A percentile compares a stretch with the other conserved stretches of the same genome.
phyloP scores from a whole-genome alignment of 1,140 invertebrate genomes.

The Saxidomus purpurata region DNA sequence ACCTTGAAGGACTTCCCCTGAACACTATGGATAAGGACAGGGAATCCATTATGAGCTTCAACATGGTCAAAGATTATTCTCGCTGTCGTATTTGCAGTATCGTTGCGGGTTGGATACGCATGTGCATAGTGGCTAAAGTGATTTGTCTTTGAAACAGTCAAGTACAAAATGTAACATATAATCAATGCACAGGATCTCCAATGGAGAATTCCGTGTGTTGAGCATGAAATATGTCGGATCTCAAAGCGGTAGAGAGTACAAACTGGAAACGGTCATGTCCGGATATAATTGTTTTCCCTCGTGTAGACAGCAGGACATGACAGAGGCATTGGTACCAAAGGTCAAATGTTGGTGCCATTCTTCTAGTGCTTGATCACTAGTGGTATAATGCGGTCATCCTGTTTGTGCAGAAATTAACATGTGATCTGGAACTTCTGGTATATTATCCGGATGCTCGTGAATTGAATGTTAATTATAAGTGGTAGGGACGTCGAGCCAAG shows the following conservation, averaged over 20 bases:
- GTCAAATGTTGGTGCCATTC: background rate
- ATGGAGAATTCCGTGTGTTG: conserved; percentile 47
- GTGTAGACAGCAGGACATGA: background rate
- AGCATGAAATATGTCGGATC: background rate
- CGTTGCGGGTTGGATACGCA: background rate
- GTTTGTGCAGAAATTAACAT: background rate
- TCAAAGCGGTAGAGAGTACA: background rate
- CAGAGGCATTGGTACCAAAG: background rate
- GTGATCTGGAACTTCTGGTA: background rate
- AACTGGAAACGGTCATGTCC: background rate
- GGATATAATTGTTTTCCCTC: conserved; percentile 47
- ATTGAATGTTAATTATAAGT: background rate
- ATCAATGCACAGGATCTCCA: conserved; percentile 67
- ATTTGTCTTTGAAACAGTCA: conserved; percentile 30
- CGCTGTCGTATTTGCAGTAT: conserved; percentile 36
- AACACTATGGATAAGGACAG: conserved; percentile 55
- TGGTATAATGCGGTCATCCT: background rate
- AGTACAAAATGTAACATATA: conserved; percentile 54
- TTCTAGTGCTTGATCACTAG: background rate
- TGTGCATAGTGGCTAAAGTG: conserved; percentile 46
- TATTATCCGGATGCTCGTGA: background rate
- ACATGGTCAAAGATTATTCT: conserved; percentile 14
- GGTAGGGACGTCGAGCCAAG: background rate
- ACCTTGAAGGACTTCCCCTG: conserved; percentile 51
- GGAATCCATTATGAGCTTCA: conserved; percentile 29